Conservation (phyloP, 2,797 vertebrate species). For the Petrocephalus sullivani region DNA sequence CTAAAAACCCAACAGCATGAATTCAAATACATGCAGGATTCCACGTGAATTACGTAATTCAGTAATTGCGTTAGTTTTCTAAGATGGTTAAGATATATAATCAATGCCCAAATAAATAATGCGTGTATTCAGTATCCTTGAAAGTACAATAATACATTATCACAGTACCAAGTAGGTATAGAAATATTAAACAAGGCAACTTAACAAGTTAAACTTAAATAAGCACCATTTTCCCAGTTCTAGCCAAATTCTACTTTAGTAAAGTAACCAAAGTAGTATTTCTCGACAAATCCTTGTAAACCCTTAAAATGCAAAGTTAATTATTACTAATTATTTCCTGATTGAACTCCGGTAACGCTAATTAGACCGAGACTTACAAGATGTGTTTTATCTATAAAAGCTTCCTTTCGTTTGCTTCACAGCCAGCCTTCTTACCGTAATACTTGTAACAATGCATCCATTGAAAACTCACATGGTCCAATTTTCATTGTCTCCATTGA, state of each 20-base stretch:
- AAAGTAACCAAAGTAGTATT: not conserved
- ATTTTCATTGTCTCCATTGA: slow-evolving; percentile 52
- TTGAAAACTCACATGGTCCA: slow-evolving; percentile 70
- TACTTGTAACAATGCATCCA: slow-evolving; percentile 45
- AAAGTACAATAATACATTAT: not conserved
- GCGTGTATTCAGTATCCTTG: not conserved
- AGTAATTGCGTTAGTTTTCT: not conserved
- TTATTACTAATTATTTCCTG: not conserved
- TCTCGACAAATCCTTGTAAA: not conserved
- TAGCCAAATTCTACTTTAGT: not conserved
- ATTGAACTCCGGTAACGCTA: not conserved
- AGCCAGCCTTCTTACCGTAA: slow-evolving; percentile 56
- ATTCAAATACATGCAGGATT: not conserved
- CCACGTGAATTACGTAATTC: not conserved
- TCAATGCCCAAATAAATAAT: not conserved
- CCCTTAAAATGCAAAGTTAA: not conserved
- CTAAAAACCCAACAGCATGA: not conserved
- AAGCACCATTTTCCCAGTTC: not conserved
- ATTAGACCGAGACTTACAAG: not conserved
- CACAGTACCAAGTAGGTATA: not conserved
- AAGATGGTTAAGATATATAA: not conserved
- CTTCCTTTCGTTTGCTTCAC: slow-evolving; percentile 15
- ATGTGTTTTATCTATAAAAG: not conserved
- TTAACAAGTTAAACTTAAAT: not conserved
- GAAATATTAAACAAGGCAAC: not conserved